A percentile compares a stretch with the other conserved stretches of the same genome.
Conservation (phyloP, 2,113 vertebrate genomes). For the Sminthopsis crassicaudata region DNA sequence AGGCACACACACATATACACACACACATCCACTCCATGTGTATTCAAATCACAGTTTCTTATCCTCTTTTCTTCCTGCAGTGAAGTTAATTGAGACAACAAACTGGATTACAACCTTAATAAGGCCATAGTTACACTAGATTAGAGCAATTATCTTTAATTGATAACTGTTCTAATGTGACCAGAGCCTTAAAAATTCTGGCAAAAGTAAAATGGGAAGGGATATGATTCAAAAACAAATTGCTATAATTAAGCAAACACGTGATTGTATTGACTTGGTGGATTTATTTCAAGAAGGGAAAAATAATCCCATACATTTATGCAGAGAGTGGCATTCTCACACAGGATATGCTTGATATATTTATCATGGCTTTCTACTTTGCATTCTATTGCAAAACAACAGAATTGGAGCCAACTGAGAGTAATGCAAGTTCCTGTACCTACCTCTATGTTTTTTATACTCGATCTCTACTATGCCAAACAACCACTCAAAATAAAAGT, state of each 20-base stretch:
- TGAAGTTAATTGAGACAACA: constrained; percentile 57
- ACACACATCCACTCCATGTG: not conserved
- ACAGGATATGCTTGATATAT: not conserved
- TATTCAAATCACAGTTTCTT: not conserved
- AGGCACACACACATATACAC: too few relatives aligned
- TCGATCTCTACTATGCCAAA: constrained; percentile 21
- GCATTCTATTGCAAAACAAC: not conserved
- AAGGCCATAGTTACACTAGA: not conserved
- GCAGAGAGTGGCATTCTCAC: not conserved
- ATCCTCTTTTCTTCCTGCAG: constrained; percentile 29
- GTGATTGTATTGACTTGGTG: not conserved
- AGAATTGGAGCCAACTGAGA: constrained; percentile 16
- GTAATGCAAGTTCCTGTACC: constrained; percentile 30
- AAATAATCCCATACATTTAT: constrained; percentile 47
- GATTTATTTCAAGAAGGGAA: constrained; percentile 8
- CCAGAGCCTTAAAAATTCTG: not conserved
- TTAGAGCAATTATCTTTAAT: not conserved
- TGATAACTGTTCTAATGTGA: not conserved
- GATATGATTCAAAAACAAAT: constrained; percentile 22
- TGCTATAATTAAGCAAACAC: constrained; percentile 19
- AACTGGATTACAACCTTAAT: constrained; percentile 26
- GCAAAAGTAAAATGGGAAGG: constrained; percentile 20
- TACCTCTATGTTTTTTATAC: constrained; percentile 27
- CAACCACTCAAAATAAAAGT: not conserved
- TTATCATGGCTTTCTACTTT: constrained; percentile 17